Evolutionary conservation across 2,888 invertebrate genomes (phyloP), one percentile per base, ranked within the genome.

Genomic region (Plebejus argus): DNA sequence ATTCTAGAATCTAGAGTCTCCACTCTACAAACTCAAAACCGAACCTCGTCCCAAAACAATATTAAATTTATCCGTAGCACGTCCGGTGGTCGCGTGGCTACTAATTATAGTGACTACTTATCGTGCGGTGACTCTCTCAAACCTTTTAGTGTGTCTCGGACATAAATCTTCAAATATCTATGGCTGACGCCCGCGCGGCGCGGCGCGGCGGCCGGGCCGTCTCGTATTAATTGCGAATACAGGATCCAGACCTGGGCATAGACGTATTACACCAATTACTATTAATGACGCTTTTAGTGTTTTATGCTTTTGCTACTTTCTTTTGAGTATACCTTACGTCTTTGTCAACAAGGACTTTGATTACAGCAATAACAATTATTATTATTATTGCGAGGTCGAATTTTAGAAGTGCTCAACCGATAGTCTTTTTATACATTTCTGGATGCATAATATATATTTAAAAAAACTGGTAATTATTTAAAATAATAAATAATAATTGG

Each of bases 161-260:
- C 87, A 94, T 94, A 94, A 93, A 94, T 94, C 92, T 91, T 85
- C 83, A 85, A 87, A 85, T 91, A 91, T 92, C 91, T 84, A 83
- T 81, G 85, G 81, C 82, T 84, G 86, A 84, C 86, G 85, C 85
- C 86, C 83, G 80, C 80, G 53, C 82, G 77, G 79, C 80, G n/a
- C n/a, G n/a, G 80, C 80, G 53, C 82, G 77, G 79, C 80, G n/a
- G n/a, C n/a, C n/a, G n/a, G 82, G 81, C 80, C 82, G 82, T 82
- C 82, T 83, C 84, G 87, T 88, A 89, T 89, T 91, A 87, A 91
- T 89, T 89, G 89, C 90, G 81, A 87, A 86, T 86, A 86, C 88
- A 88, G 87, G 86, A 88, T 88, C 86, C 86, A 84, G 81, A 80
- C 58, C 39, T 45, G 33, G 33, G n/a, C 35, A 49, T 70, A 70